Evolutionary conservation across 2,113 vertebrate genomes (phyloP), one percentile per base, ranked within the genome.

Genomic region (Lagenorhynchus albirostris): DNA sequence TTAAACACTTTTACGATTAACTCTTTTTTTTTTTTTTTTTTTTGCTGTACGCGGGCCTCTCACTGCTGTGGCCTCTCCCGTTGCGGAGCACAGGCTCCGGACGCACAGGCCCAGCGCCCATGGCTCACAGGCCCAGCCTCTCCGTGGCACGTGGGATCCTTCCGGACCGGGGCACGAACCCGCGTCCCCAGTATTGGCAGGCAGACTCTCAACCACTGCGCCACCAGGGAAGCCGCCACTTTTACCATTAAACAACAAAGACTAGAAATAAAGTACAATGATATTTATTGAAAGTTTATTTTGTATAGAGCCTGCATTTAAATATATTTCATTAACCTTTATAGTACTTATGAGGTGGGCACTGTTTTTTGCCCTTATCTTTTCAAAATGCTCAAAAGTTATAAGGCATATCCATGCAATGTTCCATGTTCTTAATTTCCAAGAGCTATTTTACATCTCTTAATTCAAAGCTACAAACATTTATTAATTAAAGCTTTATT

Each of bases 241-340:
- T 94, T 84, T 79, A 44, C 47, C 38, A 60, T 93, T 83, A 63
- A 91, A 96, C 33, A 92, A 86, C 12, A 90, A 89, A 77, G 29
- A 89, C 63, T 77, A 77, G 53, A 95, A 85, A 84, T 84, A 62
- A 50, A 93, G 70, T 76, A 77, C 73, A 77, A 5, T 77, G n/a
- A 41, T 63, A n/a, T 62, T 86, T 93, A 38, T 81, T 81, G 36
- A 53, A 91, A 87, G 23, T 73, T 76, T 68, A 89, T 86, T 85
- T 80, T 86, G 47, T 58, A 41, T 70, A 70, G 14, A 47, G n/a
- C 33, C 21, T 90, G 8, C 11, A 5, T 0, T 26, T 38, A 79
- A 80, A 91, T 73, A 76, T 63, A 84, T 83, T 77, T 88, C 44
- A 84, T 86, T 87, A 67, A 47, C 86, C 41, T 77, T 89, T 84